Evolutionary conservation across 2,888 invertebrate genomes (phyloP), one percentile per base, ranked within the genome.

Genomic region (Oxytorus armatus): DNA sequence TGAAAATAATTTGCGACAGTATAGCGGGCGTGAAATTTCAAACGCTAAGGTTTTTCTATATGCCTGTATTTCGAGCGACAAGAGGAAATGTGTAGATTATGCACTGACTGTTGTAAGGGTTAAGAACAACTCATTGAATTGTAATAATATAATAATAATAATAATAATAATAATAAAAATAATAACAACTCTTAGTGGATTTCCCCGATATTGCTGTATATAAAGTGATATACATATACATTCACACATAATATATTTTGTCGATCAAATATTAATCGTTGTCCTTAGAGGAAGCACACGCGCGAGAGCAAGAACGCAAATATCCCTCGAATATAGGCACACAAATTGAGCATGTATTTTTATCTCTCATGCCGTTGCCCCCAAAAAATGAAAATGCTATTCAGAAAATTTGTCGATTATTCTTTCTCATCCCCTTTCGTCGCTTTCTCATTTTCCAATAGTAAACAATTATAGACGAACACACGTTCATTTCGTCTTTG

Each of bases 181-280:
- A 42, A 79, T 72, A 68, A 79, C 72, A 51, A 66, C 33, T 76
- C 53, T 39, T 59, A 76, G 70, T 51, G 69, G 63, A 70, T 47
- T 39, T 14, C 44, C 16, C 42, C n/a, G n/a, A 66, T 53, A 79
- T 79, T 69, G 55, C 73, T 80, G 76, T 80, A 77, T 80, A 80
- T 80, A 80, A 77, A 77, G 80, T 69, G 76, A 80, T 72, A 76
- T 72, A 75, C 66, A 59, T 55, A 68, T 78, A 72, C 47, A 70
- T 49, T 49, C 57, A 25, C 42, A 66, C 39, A 70, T 70, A 66
- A 72, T 63, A 79, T 80, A 73, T 80, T 72, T 80, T 80, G 65
- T 73, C 73, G 68, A 73, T 53, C 39, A 33, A 68, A 77, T 70
- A 51, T 18, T 16, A 55, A 75, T 61, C 44, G 29, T 49, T 49